Evolutionary conservation across 2,888 invertebrate species (phyloP).

Genomic region (Lithophane ornitopus): DNA sequence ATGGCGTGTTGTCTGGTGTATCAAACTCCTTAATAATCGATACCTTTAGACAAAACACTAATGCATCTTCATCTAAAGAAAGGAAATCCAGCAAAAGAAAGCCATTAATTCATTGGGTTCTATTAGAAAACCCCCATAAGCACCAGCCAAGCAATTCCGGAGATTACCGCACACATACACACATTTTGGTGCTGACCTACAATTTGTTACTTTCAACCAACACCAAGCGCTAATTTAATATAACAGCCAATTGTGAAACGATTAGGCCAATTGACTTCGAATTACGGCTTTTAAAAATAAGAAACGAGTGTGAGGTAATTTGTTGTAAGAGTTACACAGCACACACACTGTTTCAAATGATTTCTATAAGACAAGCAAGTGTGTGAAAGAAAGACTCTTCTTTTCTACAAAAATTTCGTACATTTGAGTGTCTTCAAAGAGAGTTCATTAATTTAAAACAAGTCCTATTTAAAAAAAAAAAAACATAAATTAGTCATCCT

Average conservation of each 20-base stretch:
- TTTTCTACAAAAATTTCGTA: neutral
- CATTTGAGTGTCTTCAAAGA: neutral
- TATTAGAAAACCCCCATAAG: conserved; percentile 5
- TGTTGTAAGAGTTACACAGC: conserved; percentile 7
- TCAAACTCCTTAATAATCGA: neutral
- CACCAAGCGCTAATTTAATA: conserved; percentile 59
- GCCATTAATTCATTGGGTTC: neutral
- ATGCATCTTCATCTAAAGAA: neutral
- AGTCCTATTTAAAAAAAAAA: neutral
- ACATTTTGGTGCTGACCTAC: conserved; percentile 39
- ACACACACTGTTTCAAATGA: neutral
- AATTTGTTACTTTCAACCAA: conserved; percentile 46
- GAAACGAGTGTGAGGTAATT: conserved; percentile 19
- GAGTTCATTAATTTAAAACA: neutral
- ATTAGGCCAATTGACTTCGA: conserved; percentile 60
- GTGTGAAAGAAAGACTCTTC: neutral
- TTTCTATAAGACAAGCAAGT: neutral
- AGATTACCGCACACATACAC: conserved; percentile 37
- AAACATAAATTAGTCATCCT: neutral
- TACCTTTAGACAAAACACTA: neutral
- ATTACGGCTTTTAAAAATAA: conserved; percentile 51
- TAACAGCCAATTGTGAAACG: conserved; percentile 59
- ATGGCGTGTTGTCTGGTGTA: neutral
- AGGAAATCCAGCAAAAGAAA: neutral
- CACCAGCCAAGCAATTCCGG: conserved; percentile 7